Evolutionary conservation across 1,140 invertebrate genomes (phyloP).

Genomic region (Caenorhabditis briggsae): DNA sequence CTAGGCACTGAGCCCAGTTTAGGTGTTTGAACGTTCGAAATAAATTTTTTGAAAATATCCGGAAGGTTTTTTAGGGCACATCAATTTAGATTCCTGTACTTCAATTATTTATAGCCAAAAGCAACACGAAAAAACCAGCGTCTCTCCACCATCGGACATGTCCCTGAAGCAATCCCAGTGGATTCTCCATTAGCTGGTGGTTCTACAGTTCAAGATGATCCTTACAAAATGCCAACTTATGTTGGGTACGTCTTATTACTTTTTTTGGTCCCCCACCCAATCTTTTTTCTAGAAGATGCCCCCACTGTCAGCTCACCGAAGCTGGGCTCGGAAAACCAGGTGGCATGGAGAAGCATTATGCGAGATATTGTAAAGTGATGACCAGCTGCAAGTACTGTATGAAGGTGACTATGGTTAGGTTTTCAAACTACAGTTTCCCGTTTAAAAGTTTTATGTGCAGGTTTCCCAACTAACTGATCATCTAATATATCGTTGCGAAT

Average conservation of each 20-base stretch:
- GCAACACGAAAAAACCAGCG: slow-evolving; percentile 1
- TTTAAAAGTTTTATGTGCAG: not conserved
- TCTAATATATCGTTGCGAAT: slow-evolving; percentile 46
- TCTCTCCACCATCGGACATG: not conserved
- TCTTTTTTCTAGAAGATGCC: slow-evolving; percentile 36
- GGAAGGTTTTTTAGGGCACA: too few species aligned
- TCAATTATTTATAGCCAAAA: not conserved
- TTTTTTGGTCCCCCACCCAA: not conserved
- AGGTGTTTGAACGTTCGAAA: too few species aligned
- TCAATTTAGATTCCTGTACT: too few species aligned
- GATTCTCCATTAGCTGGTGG: not conserved
- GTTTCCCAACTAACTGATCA: slow-evolving; percentile 54
- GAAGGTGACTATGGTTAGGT: slow-evolving; percentile 25
- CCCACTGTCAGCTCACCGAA: slow-evolving; percentile 32
- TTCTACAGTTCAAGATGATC: slow-evolving; percentile 42
- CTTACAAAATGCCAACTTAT: slow-evolving; percentile 40
- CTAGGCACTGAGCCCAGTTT: too few species aligned
- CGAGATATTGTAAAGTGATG: slow-evolving; percentile 44
- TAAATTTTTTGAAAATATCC: too few species aligned
- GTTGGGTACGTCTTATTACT: not conserved
- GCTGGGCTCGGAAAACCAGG: not conserved
- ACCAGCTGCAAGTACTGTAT: slow-evolving; percentile 45
- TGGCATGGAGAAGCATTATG: slow-evolving; percentile 50
- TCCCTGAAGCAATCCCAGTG: slow-evolving; percentile 13
- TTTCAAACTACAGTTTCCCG: not conserved